Base-by-base conservation (phyloP, 2,888 invertebrate species). In the Dusona sp. region DNA sequence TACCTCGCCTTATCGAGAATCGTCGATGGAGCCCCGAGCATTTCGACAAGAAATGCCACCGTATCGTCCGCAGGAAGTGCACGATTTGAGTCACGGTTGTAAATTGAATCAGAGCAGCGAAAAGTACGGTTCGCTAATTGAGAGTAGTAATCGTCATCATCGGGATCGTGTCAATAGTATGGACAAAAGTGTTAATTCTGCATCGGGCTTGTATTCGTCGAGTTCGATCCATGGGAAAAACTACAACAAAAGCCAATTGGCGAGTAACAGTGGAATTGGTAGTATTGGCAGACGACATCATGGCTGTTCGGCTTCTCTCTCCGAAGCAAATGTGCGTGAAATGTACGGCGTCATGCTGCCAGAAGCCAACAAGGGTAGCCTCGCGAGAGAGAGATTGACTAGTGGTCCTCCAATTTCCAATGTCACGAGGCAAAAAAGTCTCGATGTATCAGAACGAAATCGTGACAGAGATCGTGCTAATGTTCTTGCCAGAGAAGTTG, bases 371-470 rank as follows among this genome's bases (percentile, higher is more conserved):
- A 87, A 86, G 25, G 95, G 95, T 88, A 94, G 91, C 90, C 92
- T 92, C 77, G 93, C 90, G 70, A 92, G 93, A 90, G 92, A 89
- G 87, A 92, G 88, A 86, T 54, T 81, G 16, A 61, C 79, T 45
- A 91, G n/a, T 64, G 54, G 80, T 19, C 65, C 91, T n/a, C 87
- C 90, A 36, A 86, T 92, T 29, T 89, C 90, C 36, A 92, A 92
- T 83, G 90, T 93, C 75, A 92, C 94, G 75, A 95, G 95, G 89
- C 95, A 95, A 90, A 94, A 95, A 89, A 95, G 95, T 91, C 93
- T 95, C 87, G 95, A 96, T 88, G 93, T 94, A 61, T 86, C 91
- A 6, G 93, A 96, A 81, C 92, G 95, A 45, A 95, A 95, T 87
- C 91, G 94, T 93, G 92, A 95, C 93, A 19, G 90, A 57, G 90